These are phyloP conservation scores for Psittacula echo DNA, from an alignment of 2,797 vertebrate species.

Conservation along the genomic window DNA sequence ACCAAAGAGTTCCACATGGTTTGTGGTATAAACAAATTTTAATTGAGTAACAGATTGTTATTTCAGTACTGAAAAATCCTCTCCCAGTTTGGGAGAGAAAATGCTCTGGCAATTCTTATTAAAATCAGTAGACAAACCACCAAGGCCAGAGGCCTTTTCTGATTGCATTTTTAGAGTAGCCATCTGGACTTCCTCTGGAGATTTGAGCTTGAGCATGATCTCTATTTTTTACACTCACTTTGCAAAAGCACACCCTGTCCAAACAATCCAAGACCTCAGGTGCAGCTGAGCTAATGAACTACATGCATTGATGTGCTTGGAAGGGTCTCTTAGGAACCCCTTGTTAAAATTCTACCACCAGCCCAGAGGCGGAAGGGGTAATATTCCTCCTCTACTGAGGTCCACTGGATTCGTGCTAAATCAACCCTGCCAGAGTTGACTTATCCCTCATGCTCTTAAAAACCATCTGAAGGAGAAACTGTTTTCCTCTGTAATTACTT, in stretches of 20 bases:
- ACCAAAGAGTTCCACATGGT: neutral
- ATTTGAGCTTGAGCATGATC: neutral
- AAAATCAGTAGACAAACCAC: slow-evolving; percentile 39
- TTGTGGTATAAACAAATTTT: slow-evolving; percentile 44
- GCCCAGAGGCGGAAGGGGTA: neutral
- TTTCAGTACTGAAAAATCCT: slow-evolving; percentile 41
- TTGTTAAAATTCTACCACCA: slow-evolving; percentile 40
- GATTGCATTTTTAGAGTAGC: slow-evolving; percentile 59
- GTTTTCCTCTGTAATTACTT: slow-evolving; percentile 38
- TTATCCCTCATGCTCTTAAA: neutral
- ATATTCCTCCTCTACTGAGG: neutral
- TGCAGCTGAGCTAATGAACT: slow-evolving; percentile 34
- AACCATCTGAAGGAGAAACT: slow-evolving; percentile 8
- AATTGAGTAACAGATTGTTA: slow-evolving; percentile 65
- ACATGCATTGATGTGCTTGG: neutral
- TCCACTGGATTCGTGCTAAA: neutral
- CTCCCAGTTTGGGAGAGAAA: slow-evolving; percentile 27
- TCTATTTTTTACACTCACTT: neutral
- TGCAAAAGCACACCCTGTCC: neutral
- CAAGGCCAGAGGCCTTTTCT: slow-evolving; percentile 47
- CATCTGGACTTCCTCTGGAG: slow-evolving; percentile 67
- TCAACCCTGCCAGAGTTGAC: neutral
- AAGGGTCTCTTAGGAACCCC: slow-evolving; percentile 16
- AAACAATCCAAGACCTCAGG: slow-evolving; percentile 51
- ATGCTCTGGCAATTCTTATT: slow-evolving; percentile 62